Evolutionary conservation across 2,888 invertebrate species (phyloP).

Genomic region (Nomada goodeniana): DNA sequence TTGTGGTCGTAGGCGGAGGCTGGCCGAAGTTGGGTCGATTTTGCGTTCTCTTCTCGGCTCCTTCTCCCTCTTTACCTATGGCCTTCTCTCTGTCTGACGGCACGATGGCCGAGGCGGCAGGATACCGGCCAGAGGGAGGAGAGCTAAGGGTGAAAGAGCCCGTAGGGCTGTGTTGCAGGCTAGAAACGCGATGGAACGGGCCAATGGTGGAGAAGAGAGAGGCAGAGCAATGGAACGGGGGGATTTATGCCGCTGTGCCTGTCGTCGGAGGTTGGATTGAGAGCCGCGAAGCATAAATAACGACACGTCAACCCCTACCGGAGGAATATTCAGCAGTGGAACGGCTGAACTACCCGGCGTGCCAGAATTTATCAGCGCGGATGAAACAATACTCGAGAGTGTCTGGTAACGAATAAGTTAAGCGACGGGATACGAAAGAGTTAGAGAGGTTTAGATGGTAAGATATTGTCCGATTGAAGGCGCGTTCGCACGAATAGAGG

Average conservation of each 20-base stretch:
- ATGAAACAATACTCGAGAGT: slow-evolving; percentile 41
- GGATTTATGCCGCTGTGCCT: slow-evolving; percentile 70
- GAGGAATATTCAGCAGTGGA: slow-evolving; percentile 7
- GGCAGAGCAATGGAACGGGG: slow-evolving; percentile 37
- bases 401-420: too few species aligned
- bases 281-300: slow-evolving; percentile 78
- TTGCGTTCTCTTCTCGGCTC: slow-evolving; percentile 68
- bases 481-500: too few species aligned
- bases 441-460: too few species aligned
- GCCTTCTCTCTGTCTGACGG: slow-evolving; percentile 15
- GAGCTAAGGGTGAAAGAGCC: slow-evolving; percentile 63
- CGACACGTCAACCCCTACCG: slow-evolving; percentile 70
- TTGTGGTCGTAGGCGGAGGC: slow-evolving; percentile 67
- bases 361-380: slow-evolving; percentile 41
- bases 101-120: slow-evolving; percentile 51
- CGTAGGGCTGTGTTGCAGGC: slow-evolving; percentile 47
- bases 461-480: too few species aligned
- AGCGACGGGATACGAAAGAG: too few species aligned
- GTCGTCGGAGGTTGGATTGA: slow-evolving; percentile 75
- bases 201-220: slow-evolving; percentile 45
- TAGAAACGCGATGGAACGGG: slow-evolving; percentile 46
- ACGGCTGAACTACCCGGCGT: slow-evolving; percentile 10
- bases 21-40: slow-evolving; percentile 74
- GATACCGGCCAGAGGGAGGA: slow-evolving; percentile 52
- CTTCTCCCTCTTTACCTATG: background rate